Evolutionary conservation across 1,140 invertebrate genomes (phyloP).

Genomic region (Drosophila asahinai): DNA sequence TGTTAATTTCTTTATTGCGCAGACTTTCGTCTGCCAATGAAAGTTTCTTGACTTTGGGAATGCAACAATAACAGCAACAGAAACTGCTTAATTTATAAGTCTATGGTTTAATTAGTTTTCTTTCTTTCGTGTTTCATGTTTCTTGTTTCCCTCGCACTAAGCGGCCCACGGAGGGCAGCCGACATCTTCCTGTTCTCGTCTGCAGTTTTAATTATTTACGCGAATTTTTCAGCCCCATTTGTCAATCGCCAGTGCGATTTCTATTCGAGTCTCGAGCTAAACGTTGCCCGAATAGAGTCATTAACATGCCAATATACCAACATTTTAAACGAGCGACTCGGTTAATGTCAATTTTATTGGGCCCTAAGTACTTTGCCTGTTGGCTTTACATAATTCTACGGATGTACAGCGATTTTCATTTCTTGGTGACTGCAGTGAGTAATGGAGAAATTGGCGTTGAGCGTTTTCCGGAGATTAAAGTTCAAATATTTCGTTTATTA

Average conservation of each 20-base stretch:
- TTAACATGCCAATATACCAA: conserved; percentile 30
- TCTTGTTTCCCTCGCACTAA: conserved; percentile 13
- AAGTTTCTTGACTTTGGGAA: conserved; percentile 67
- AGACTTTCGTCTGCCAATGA: conserved; percentile 76
- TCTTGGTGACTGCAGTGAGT: conserved; percentile 14
- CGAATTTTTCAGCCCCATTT: conserved; percentile 51
- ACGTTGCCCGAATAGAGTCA: conserved; percentile 21
- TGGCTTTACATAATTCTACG: conserved; percentile 34
- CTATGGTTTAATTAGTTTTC: conserved; percentile 71
- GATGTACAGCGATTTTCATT: conserved; percentile 8
- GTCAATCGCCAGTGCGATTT: conserved; percentile 34
- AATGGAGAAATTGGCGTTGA: conserved; percentile 16
- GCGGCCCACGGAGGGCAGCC: background rate
- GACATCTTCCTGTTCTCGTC: conserved; percentile 40
- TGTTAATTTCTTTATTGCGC: conserved; percentile 75
- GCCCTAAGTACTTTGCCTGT: conserved; percentile 4
- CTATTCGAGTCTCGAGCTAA: conserved; percentile 25
- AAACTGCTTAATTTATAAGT: conserved; percentile 75
- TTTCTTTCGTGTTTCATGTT: conserved; percentile 44
- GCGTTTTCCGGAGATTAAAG: background rate
- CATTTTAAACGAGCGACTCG: conserved; percentile 9
- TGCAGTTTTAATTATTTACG: conserved; percentile 62
- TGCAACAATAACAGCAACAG: conserved; percentile 55
- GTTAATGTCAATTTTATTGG: conserved; percentile 44
- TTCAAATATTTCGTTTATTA: background rate